Evolutionary conservation across 1,140 invertebrate genomes (phyloP), one percentile per base, ranked within the genome.

Genomic region (Phenacoccus solenopsis): DNA sequence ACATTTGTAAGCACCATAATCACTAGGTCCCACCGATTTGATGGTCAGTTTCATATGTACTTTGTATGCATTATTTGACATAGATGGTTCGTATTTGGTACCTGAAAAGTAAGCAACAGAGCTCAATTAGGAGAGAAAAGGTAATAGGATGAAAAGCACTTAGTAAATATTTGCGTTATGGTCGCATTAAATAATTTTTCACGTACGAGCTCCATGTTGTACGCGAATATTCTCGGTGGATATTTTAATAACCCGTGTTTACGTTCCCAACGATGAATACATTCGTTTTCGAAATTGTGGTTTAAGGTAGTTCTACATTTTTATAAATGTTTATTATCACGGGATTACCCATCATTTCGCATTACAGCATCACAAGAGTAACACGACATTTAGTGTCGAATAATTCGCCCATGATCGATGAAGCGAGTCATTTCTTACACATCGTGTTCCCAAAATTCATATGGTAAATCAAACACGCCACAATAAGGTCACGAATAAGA

Each of bases 31-130:
- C 35, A 93, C 82, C 78, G 89, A 90, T 74, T 86, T 84, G 72
- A 94, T 88, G 67, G 89, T 91, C 72, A 94, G 81, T 77, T 86
- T 89, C 91, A 94, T 93, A 78, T 90, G 86, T 20, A 90, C 87
- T 59, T 69, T 69, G 57, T 72, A 73, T 0, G 69, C 49, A 20
- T 70, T 70, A 5, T 73, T 69, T 27, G 32, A 4, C 25, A 72
- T 28, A 4, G 25, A 64, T 0, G 71, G 38, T 12, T 71, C 64
- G 13, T 73, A 73, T 67, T 72, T 72, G 3, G 71, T 59, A 21
- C 72, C 72, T 73, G 28, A 20, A 69, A 72, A 73, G 13, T 32
- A 32, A 32, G 30, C 30, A 13, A 32, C 5, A 49, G 20, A 49
- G 20, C 38, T 49, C 30, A 32, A 32, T 32, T 32, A 32, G 5